Conservation (phyloP, 2,888 invertebrate species). For the Melanchra persicariae region DNA sequence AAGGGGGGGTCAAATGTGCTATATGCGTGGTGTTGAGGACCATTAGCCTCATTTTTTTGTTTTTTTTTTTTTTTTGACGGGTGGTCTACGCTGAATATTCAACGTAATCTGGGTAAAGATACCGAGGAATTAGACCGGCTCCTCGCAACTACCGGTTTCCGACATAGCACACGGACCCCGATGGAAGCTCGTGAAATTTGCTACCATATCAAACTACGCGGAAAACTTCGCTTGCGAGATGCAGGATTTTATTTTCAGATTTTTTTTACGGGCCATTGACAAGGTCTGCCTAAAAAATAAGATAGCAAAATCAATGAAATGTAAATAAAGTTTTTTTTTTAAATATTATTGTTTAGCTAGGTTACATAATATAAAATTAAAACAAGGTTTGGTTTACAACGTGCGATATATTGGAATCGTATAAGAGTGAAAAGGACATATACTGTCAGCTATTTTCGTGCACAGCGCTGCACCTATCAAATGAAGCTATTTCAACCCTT, state of each 20-base stretch:
- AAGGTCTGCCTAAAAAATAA: not conserved
- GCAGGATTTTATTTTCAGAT: not conserved
- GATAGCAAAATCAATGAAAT: not conserved
- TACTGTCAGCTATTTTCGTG: no score
- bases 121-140: constrained; percentile 3
- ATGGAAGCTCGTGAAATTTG: not conserved
- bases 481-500: no score
- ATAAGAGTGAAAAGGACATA: no score
- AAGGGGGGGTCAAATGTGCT: not conserved
- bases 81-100: not conserved
- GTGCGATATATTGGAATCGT: no score
- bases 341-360: no score
- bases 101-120: not conserved
- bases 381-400: no score
- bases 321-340: no score
- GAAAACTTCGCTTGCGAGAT: constrained; percentile 4
- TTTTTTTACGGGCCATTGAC: not conserved
- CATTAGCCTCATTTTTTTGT: not conserved
- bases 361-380: no score
- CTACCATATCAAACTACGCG: not conserved
- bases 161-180: constrained; percentile 1
- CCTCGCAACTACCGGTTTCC: not conserved
- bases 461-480: no score
- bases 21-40: not conserved
- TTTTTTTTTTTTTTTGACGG: not conserved